Conservation (phyloP, 2,113 vertebrate genomes). For the Jaculus jaculus region DNA sequence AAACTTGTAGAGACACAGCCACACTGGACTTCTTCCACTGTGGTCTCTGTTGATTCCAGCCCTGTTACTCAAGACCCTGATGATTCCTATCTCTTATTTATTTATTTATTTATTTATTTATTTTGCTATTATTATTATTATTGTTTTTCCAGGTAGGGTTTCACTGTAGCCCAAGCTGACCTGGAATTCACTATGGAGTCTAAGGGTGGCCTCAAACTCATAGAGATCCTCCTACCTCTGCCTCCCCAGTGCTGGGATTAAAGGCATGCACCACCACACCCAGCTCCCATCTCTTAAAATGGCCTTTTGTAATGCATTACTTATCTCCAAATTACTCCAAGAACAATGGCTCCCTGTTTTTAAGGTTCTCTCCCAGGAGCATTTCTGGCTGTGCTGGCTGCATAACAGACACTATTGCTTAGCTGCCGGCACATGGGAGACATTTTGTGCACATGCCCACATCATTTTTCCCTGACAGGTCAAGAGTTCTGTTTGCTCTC, state of each 20-base stretch:
- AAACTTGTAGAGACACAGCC: neutral
- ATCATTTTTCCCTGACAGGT: neutral
- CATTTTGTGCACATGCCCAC: neutral
- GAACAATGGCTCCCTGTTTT: neutral
- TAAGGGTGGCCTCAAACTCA: no score
- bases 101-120: no score
- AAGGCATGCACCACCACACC: no score
- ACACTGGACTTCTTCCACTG: neutral
- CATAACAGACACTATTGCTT: neutral
- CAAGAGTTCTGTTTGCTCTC: neutral
- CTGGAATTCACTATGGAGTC: no score
- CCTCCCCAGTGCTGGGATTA: no score
- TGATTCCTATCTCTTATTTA: neutral
- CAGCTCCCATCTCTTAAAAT: no score
- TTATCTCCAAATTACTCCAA: neutral
- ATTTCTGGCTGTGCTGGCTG: neutral
- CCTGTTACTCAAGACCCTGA: neutral
- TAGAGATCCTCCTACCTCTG: no score
- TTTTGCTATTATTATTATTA: no score
- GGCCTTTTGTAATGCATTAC: neutral
- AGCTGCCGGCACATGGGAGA: neutral
- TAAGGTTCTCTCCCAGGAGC: neutral
- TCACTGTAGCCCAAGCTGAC: no score
- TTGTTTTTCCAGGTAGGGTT: no score
- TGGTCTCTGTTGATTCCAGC: neutral